Conservation (phyloP, 1,140 invertebrate genomes). For the Platorchestia sp. region DNA sequence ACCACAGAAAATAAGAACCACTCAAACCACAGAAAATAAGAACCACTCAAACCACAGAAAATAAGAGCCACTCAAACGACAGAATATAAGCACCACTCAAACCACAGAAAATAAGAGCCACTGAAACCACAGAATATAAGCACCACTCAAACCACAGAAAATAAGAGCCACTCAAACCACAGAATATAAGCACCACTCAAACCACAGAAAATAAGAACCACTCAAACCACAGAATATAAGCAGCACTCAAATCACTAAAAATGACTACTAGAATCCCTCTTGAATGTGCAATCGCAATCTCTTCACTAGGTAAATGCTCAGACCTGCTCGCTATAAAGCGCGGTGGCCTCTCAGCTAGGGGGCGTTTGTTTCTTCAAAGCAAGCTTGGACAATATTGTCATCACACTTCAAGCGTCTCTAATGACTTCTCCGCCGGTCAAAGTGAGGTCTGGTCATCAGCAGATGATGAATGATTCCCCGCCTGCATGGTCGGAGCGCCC, state of each 20-base stretch:
- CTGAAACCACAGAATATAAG: no score
- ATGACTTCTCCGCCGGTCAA: not conserved
- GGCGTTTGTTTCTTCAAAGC: slow-evolving; percentile 45
- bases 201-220: no score
- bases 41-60: no score
- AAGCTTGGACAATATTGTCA: slow-evolving; percentile 50
- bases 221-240: no score
- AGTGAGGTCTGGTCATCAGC: slow-evolving; percentile 37
- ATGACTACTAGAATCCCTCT: not conserved
- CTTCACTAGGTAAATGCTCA: not conserved
- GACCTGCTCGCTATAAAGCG: not conserved
- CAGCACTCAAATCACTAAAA: not conserved
- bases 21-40: no score
- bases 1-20: no score
- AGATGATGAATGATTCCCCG: slow-evolving; percentile 44
- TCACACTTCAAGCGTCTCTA: slow-evolving; percentile 43
- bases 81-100: no score
- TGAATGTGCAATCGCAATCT: not conserved
- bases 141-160: no score
- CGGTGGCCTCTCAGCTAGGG: not conserved
- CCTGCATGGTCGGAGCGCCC: not conserved
- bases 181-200: no score
- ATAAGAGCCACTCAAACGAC: no score
- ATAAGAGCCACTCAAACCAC: no score
- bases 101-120: no score